Base-by-base conservation (phyloP, 1,140 invertebrate genomes). In the Lanistes nyassanus region DNA sequence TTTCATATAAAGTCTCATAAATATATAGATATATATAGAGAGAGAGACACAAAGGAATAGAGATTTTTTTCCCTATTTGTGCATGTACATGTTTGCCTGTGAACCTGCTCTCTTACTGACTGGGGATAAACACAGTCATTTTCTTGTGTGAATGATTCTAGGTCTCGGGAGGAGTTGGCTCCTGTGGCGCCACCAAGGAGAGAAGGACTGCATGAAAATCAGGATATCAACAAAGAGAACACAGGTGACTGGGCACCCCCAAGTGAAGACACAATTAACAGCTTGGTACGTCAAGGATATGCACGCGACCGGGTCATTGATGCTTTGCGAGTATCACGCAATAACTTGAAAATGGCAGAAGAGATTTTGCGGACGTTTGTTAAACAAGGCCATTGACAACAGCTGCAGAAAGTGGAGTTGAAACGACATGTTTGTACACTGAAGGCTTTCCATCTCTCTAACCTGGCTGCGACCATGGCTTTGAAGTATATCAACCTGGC, bases 341-440 rank as follows among this genome's bases (percentile, higher is more conserved):
- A 98, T 88, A 95, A 98, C 89, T 92, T 97, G 47, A 94, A 95
- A 88, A 97, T 98, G 96, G 96, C 96, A 37, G 94, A 95, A 90
- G 95, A 97, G 89, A 98, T 98, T 89, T 91, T 98, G 81, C 94
- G 96, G 87, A 96, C 97, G 88, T 98, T 98, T 89, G 95, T 88
- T 21, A 83, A 83, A 74, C 79, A 79, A 36, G 78, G 42, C 37
- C 74, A 62, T 67, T 78, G 76, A 75, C 51, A 39, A 47, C 39
- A 2, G 19, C 62, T 53, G 36, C 51, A 56, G 19, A 7, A 16
- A 26, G 16, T 74, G 34, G 29, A 26, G 34, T 62, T 29, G 21
- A 31, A 29, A 37, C 23, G 31, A 19, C 31, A 53, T 74, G n/a
- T 70, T 29, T 16, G 1, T 74, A 23, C 16, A 36, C 26, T 29